Evolutionary conservation across 2,797 vertebrate species (phyloP).

Genomic region (Myotis pilosus): DNA sequence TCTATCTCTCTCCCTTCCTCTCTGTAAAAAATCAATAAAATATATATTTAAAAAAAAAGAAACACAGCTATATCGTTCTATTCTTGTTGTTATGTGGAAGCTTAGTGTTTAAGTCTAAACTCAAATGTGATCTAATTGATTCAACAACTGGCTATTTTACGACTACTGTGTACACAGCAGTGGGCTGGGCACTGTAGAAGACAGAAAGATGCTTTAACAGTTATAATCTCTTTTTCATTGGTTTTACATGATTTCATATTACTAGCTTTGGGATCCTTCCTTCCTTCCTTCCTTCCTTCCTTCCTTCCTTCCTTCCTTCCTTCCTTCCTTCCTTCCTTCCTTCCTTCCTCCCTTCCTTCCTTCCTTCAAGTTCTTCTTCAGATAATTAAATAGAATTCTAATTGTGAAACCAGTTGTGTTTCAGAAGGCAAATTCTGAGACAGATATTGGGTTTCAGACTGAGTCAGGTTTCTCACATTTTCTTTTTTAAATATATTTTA

Average conservation of each 20-base stretch:
- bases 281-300: neutral
- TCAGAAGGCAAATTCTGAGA: constrained; percentile 24
- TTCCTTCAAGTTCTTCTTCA: neutral
- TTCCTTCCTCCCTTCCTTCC: neutral
- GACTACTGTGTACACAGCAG: neutral
- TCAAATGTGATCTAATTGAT: constrained; percentile 11
- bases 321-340: neutral
- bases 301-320: neutral
- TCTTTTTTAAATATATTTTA: too few relatives aligned
- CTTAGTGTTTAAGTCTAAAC: neutral
- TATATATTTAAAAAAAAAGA: neutral
- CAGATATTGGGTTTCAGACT: neutral
- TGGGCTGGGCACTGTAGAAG: neutral
- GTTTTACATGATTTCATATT: constrained; percentile 24
- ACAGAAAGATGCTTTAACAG: constrained; percentile 35
- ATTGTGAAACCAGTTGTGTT: neutral
- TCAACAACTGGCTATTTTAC: constrained; percentile 4
- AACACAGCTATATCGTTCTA: neutral
- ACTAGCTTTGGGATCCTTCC: neutral
- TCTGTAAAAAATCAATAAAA: too few relatives aligned
- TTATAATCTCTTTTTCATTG: constrained; percentile 4
- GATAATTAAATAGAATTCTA: constrained; percentile 37
- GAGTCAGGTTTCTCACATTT: constrained; percentile 21
- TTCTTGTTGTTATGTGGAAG: neutral
- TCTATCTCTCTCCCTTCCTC: too few relatives aligned